Evolutionary conservation across 1,140 invertebrate species (phyloP).

Genomic region (Mycetomoellerius zeteki): DNA sequence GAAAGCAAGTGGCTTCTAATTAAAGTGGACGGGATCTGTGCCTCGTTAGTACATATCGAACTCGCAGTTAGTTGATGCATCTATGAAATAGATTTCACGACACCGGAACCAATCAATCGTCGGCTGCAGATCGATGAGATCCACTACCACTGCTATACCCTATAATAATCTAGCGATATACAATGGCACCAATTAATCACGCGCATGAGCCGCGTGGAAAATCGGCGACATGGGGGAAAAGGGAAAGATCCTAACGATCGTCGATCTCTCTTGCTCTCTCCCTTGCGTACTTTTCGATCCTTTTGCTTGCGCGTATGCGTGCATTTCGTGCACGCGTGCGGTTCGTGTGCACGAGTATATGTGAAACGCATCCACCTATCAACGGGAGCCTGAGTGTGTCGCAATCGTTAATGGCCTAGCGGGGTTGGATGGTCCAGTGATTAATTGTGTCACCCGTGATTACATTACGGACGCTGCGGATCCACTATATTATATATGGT

Average conservation of each 20-base stretch:
- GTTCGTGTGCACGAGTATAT: slow-evolving; percentile 26
- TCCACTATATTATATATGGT: slow-evolving; percentile 75
- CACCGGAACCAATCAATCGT: slow-evolving; percentile 64
- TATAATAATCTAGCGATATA: slow-evolving; percentile 66
- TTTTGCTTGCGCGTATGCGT: slow-evolving; percentile 52
- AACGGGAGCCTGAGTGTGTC: slow-evolving; percentile 69
- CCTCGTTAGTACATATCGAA: slow-evolving; percentile 57
- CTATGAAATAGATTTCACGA: slow-evolving; percentile 56
- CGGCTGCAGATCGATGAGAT: slow-evolving; percentile 29
- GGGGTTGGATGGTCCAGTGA: slow-evolving; percentile 78
- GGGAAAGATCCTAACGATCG: slow-evolving; percentile 57
- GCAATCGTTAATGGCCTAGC: slow-evolving; percentile 76
- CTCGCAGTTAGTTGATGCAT: slow-evolving; percentile 28
- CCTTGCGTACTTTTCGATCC: slow-evolving; percentile 44
- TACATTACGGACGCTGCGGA: slow-evolving; percentile 77
- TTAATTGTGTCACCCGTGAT: slow-evolving; percentile 84
- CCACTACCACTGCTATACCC: slow-evolving; percentile 8
- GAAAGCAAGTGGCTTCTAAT: slow-evolving; percentile 13
- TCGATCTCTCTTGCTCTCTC: slow-evolving; percentile 22
- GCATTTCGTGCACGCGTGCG: slow-evolving; percentile 35
- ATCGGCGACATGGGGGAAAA: background rate
- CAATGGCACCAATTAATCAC: slow-evolving; percentile 69
- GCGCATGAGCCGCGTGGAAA: slow-evolving; percentile 25
- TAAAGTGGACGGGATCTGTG: background rate
- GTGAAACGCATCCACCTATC: slow-evolving; percentile 63